Base-by-base conservation (phyloP, 2,888 invertebrate genomes). In the Pheosia tremula region DNA sequence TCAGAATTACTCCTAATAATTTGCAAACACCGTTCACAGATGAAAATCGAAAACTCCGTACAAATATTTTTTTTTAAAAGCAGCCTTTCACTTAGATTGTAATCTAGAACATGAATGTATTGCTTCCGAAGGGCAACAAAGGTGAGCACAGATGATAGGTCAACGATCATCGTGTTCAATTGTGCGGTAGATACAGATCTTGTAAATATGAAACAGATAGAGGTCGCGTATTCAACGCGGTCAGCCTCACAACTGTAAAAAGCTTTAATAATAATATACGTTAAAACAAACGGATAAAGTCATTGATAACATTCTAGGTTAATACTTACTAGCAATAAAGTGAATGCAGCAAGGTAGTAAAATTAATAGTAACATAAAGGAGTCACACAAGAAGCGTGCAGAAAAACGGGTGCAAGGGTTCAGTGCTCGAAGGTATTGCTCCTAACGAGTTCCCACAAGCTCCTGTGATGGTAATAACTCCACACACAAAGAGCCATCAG, bases 401-500 rank as follows among this genome's bases (percentile, higher is more conserved):
- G 84, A 88, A 89, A 89, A 88, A 88, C 85, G 78, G 77, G 83
- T 86, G 85, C 80, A 78, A 80, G 81, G 84, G 91, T 90, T 90
- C 91, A 90, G 77, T 85, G 88, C 79, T 77, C 86, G 81, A 74
- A 77, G 78, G 78, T 80, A 68, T 71, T 78, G 70, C 77, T 80
- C 78, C 80, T 77, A 78, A 70, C 77, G 62, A 78, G 83, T 87
- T 89, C 88, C 84, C 87, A 88, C 85, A 84, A 79, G 78, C 80
- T 83, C 80, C 80, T 82, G 75, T 75, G 78, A 81, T 68, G 75
- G 77, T 81, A 86, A 85, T 85, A 85, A 81, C 78, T 80, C 61
- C 69, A 74, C 79, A 79, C 79, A 87, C 85, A 88, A 85, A 86
- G 77, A 81, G 81, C 78, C 85, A 85, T 85, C 82, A 81, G 74